Percentiles rank a stretch among this genome's conserved stretches.
These are phyloP conservation scores for Elymnias hypermnestra DNA, from an alignment of 1,140 invertebrate species.

Conservation along the genomic window DNA sequence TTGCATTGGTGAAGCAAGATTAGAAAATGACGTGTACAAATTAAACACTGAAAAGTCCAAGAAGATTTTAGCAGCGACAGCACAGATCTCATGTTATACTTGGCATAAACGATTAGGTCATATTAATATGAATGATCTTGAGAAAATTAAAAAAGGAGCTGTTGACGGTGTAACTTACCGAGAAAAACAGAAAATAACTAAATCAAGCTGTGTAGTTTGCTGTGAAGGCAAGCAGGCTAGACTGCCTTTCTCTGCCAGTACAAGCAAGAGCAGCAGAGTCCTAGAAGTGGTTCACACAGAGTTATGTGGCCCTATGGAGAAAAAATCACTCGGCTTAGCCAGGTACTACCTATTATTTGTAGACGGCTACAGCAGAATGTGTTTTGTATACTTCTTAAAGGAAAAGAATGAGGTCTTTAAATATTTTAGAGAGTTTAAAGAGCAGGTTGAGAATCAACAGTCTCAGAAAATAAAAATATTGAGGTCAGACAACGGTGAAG, in stretches of 20 bases:
- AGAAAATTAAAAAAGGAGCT: slow-evolving; percentile 20
- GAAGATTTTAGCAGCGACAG: background rate
- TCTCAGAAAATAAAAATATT: slow-evolving; percentile 4
- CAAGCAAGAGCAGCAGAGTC: slow-evolving; percentile 9
- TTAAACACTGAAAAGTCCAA: background rate
- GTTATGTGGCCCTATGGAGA: slow-evolving; percentile 21
- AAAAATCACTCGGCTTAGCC: slow-evolving; percentile 5
- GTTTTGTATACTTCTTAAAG: slow-evolving; percentile 1
- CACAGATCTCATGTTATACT: background rate
- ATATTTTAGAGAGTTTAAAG: slow-evolving; percentile 3
- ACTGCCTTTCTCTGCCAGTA: slow-evolving; percentile 10
- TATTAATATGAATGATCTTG: slow-evolving; percentile 17
- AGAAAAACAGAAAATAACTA: background rate
- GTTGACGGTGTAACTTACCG: slow-evolving; percentile 10
- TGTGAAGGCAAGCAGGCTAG: slow-evolving; percentile 21
- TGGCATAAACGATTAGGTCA: slow-evolving; percentile 35
- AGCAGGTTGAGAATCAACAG: slow-evolving; percentile 6
- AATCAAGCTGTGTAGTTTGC: slow-evolving; percentile 7
- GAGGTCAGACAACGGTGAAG: slow-evolving; percentile 2
- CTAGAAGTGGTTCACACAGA: slow-evolving; percentile 34
- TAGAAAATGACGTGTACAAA: slow-evolving; percentile 15
- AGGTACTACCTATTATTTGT: slow-evolving; percentile 10
- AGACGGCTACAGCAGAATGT: slow-evolving; percentile 3
- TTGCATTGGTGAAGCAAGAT: slow-evolving; percentile 12
- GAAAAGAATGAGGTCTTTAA: slow-evolving; percentile 3